Conservation (phyloP, 1,140 invertebrate genomes). For the Calosoma granatense region DNA sequence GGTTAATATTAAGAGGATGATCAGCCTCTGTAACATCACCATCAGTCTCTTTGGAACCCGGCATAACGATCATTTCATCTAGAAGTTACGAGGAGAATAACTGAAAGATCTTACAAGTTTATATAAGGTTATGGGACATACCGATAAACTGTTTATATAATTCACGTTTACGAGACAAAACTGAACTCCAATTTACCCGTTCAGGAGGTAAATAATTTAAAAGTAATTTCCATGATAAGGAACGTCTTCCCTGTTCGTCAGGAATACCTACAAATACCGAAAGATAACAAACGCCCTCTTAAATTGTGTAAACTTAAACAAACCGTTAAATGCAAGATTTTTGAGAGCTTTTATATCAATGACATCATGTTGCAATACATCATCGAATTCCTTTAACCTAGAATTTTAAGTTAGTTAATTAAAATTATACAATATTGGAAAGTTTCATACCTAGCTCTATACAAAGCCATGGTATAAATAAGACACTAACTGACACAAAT, state of each 20-base stretch:
- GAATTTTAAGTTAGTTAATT: slow-evolving; percentile 23
- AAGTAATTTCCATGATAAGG: slow-evolving; percentile 73
- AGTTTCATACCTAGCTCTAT: neutral
- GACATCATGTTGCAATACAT: slow-evolving; percentile 51
- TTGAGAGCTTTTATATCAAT: slow-evolving; percentile 55
- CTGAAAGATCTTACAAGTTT: neutral
- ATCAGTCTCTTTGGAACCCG: slow-evolving; percentile 47
- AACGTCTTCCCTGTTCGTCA: slow-evolving; percentile 63
- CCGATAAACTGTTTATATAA: slow-evolving; percentile 78
- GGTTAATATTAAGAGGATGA: slow-evolving; percentile 89
- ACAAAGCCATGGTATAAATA: neutral
- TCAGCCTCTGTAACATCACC: slow-evolving; percentile 51
- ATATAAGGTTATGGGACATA: slow-evolving; percentile 28
- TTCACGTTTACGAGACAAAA: slow-evolving; percentile 56
- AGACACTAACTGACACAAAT: slow-evolving; percentile 3
- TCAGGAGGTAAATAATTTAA: slow-evolving; percentile 69
- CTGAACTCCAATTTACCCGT: slow-evolving; percentile 50
- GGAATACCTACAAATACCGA: slow-evolving; percentile 56
- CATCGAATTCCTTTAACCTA: slow-evolving; percentile 67
- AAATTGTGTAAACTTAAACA: slow-evolving; percentile 14
- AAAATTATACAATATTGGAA: neutral
- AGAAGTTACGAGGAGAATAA: slow-evolving; percentile 29
- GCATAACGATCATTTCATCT: slow-evolving; percentile 76
- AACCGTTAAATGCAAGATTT: slow-evolving; percentile 68
- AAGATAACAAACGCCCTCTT: slow-evolving; percentile 8